Conservation (phyloP, 2,113 vertebrate species). For the Nothoprocta perdicaria region DNA sequence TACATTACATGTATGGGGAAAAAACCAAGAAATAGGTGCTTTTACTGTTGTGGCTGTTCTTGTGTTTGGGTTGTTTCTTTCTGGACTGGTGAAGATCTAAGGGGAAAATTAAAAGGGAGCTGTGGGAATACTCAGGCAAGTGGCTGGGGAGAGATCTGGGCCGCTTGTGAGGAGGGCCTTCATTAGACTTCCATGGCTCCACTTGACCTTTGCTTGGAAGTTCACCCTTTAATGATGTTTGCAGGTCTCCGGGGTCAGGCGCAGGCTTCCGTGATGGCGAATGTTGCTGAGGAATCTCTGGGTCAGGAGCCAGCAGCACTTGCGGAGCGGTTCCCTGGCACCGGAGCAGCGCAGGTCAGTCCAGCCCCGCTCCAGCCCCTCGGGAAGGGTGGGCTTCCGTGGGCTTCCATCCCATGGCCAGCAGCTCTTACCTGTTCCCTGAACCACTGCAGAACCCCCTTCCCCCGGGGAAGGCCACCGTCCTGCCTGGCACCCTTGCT, state of each 20-base stretch:
- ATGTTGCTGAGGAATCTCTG: background rate
- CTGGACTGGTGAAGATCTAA: background rate
- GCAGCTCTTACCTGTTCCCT: background rate
- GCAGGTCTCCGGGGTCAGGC: slow-evolving; percentile 39
- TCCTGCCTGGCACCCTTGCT: background rate
- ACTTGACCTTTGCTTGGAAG: slow-evolving; percentile 33
- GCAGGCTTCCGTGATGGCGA: slow-evolving; percentile 27
- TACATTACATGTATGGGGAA: background rate
- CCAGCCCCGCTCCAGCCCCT: background rate
- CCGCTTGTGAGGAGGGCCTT: background rate
- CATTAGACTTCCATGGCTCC: slow-evolving; percentile 10
- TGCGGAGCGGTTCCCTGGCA: background rate
- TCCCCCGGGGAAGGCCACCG: rapidly evolving
- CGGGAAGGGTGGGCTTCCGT: background rate
- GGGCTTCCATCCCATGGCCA: background rate
- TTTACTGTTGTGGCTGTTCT: background rate
- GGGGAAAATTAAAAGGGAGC: background rate
- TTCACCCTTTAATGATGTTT: slow-evolving; percentile 21
- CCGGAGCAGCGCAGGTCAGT: background rate
- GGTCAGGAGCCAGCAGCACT: background rate
- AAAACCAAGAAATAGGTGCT: background rate
- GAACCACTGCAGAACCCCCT: background rate
- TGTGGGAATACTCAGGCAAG: background rate
- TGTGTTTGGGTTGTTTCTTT: background rate
- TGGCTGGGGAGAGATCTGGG: background rate